These are phyloP conservation scores for Arrhopalites spinosus DNA, from an alignment of 2,888 invertebrate species.

Conservation along the genomic window DNA sequence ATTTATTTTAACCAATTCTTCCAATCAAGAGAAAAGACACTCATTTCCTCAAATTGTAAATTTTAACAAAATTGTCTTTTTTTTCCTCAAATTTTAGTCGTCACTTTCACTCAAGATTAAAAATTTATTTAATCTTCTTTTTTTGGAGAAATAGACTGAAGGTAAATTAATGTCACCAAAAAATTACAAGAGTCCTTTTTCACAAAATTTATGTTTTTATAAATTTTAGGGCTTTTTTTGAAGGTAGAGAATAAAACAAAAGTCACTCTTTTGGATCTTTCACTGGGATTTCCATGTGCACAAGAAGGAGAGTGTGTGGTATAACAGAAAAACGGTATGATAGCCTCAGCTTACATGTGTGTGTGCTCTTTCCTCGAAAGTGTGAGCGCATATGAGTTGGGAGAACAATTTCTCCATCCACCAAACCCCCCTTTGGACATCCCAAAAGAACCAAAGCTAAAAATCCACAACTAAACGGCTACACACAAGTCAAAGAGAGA, in stretches of 20 bases:
- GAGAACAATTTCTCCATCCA: slow-evolving; percentile 14
- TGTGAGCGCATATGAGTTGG: slow-evolving; percentile 37
- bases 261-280: neutral
- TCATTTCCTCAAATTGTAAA: no score
- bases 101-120: no score
- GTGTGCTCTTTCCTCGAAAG: slow-evolving; percentile 31
- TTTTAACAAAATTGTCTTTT: no score
- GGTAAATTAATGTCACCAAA: neutral
- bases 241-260: neutral
- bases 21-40: no score
- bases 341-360: slow-evolving; percentile 10
- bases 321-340: neutral
- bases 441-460: neutral
- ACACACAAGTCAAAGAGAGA: no score
- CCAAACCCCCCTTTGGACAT: neutral
- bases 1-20: no score
- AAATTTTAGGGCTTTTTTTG: neutral
- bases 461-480: slow-evolving; percentile 1
- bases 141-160: no score
- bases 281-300: neutral
- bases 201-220: neutral
- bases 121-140: no score
- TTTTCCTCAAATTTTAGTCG: no score
- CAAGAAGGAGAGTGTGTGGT: neutral
- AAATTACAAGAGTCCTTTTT: neutral